Base-by-base conservation (phyloP, 92 coral and sea anemone genomes). In the Diadumene lineata region DNA sequence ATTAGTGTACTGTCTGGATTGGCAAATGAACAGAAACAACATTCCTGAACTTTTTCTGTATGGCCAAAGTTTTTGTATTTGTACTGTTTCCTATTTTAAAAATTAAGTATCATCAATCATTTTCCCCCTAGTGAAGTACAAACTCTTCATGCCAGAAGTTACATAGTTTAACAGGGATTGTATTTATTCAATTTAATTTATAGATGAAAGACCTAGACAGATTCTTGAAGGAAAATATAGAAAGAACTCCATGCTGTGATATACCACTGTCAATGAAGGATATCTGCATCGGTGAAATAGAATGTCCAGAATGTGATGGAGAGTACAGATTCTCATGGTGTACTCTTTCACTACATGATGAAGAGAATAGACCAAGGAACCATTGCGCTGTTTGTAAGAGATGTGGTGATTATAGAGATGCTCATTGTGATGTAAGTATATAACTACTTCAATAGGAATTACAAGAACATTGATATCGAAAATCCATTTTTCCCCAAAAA, bases 401-500 rank as follows among this genome's bases (percentile, higher is more conserved):
- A 28, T 88, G 93, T 82, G 85, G 93, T 26, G 93, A 88, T 70
- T 88, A 88, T 82, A 85, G 93, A 73, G 89, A 84, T 38, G 78
- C 32, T 22, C 93, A 88, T 51, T 88, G 93, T 66, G 43, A 55
- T 68, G 85, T 85, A 74, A 73, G 79, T 79, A 50, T 48, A 50
- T 7, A 13, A 1, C 27, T 25, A 38, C 48, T 4, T 6, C 13
- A 38, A 38, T 6, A 38, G 13, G 7, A 38, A 6, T 38, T 38
- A 13, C 6, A 38, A 6, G n/a, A n/a, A n/a, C n/a, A n/a, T n/a
- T n/a, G n/a, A n/a, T n/a, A n/a, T n/a, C n/a, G n/a, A n/a, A n/a
- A n/a, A n/a, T n/a, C n/a, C n/a, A n/a, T n/a, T n/a, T n/a, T n/a
- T n/a, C n/a, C n/a, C n/a, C n/a, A n/a, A n/a, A n/a, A n/a, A n/a